Conservation (phyloP, 2,888 invertebrate species). For the Deladenus siricidicola region DNA sequence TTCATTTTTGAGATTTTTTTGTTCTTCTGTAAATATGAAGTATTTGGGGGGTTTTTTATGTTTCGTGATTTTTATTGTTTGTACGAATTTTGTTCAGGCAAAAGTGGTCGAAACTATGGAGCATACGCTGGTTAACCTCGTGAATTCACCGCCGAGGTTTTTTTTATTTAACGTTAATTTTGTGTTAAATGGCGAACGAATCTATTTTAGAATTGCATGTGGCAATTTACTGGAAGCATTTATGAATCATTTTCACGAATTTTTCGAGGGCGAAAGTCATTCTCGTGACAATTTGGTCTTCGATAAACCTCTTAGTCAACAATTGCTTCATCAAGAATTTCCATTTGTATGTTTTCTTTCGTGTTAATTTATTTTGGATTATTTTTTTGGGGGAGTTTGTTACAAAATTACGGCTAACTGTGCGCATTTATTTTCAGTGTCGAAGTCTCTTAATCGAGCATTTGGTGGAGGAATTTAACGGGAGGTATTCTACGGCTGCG, state of each 20-base stretch:
- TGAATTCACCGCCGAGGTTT: slow-evolving; percentile 8
- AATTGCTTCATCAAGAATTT: slow-evolving; percentile 14
- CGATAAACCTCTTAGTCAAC: slow-evolving; percentile 8
- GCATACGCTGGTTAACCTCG: slow-evolving; percentile 9
- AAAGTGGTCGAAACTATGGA: slow-evolving; percentile 2
- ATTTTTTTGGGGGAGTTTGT: not conserved
- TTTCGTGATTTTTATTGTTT: too few species aligned
- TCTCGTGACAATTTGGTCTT: not conserved
- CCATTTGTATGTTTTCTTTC: slow-evolving; percentile 7
- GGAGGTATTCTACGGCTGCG: slow-evolving; percentile 15
- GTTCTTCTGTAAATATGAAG: too few species aligned
- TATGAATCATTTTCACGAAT: slow-evolving; percentile 8
- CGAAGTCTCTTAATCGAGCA: slow-evolving; percentile 14
- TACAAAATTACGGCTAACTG: too few species aligned
- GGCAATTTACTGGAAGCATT: not conserved
- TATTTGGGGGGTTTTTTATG: too few species aligned
- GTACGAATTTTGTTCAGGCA: too few species aligned
- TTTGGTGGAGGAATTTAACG: slow-evolving; percentile 15
- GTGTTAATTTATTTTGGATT: not conserved
- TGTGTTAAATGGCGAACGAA: not conserved
- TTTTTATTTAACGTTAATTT: not conserved
- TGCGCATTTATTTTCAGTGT: slow-evolving; percentile 19
- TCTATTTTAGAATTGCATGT: not conserved
- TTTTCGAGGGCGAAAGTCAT: slow-evolving; percentile 3
- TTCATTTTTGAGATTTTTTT: not conserved